Evolutionary conservation across 2,888 invertebrate genomes (phyloP), one percentile per base, ranked within the genome.

Genomic region (Drosophila quasianomalipes): DNA sequence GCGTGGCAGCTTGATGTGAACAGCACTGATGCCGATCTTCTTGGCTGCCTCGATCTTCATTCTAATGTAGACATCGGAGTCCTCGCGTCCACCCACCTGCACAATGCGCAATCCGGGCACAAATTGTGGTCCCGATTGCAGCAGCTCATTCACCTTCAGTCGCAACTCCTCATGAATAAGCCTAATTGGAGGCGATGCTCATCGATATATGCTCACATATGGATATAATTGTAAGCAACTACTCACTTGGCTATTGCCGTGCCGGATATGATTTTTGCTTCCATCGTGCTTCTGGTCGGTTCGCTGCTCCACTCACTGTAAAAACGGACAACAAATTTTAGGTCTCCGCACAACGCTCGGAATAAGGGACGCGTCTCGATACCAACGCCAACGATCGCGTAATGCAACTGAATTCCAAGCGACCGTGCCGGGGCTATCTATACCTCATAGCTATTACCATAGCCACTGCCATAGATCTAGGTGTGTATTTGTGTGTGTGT

Each of bases 1-100:
- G 41, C 95, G 95, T 0, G 98, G 96, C 78, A 99, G 94, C 80
- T 96, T 95, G 4, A 99, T 94, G 92, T 98, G 98, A 52, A 95
- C 95, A 0, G 97, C 97, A 30, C 94, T 93, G 61, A 99, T 97
- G 31, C 99, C 99, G 83, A 99, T 97, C 85, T 98, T 97, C 62
- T 94, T 95, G 0, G 99, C 99, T 0, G 98, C 97, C 93, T 97
- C 97, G 67, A 99, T 95, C 94, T 99, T 99, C 96, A 97, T 98
- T 41, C 98, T 95, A 92, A 99, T 99, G 94, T 99, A 99, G 7
- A 99, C 99, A 94, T 99, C 99, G 53, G 99, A 99, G 94, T 99
- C 99, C 93, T 98, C 98, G 1, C 99, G 95, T 2, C 96, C 97
- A 16, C 99, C 99, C 73, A 99, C 99, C 95, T 99, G 97, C 53